Conservation (phyloP, 2,113 vertebrate species). For the Aegithalos caudatus region DNA sequence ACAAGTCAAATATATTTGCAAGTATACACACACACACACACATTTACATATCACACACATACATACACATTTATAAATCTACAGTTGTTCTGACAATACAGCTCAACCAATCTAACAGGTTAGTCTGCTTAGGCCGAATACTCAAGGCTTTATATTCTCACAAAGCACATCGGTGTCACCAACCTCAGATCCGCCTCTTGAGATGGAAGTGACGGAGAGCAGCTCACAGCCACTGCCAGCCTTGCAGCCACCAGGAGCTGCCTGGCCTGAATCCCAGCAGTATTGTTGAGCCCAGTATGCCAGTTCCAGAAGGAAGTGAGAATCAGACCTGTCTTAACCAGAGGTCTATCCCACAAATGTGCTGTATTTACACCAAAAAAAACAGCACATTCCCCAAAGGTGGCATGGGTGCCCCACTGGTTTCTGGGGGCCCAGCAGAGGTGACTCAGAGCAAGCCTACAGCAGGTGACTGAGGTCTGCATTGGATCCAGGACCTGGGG, state of each 20-base stretch:
- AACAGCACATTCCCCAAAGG: accelerated
- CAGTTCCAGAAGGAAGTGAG: not conserved
- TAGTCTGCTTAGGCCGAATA: not conserved
- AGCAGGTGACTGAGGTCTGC: not conserved
- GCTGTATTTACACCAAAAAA: not conserved
- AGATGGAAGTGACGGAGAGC: not conserved
- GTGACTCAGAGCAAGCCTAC: not conserved
- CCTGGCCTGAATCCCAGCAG: not conserved
- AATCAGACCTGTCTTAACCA: not conserved
- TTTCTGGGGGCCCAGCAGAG: not conserved
- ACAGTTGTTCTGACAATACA: not conserved
- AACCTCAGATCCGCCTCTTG: not conserved
- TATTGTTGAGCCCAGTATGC: accelerated
- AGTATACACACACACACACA: not conserved
- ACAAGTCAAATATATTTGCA: not conserved
- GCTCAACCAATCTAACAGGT: not conserved
- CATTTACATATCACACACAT: not conserved
- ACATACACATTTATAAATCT: not conserved
- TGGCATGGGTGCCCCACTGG: not conserved
- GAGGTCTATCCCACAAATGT: accelerated
- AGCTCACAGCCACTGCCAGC: accelerated
- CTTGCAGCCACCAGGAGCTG: not conserved
- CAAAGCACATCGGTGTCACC: not conserved
- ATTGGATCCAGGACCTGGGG: not conserved
- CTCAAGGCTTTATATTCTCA: not conserved